Percentiles rank a stretch among this genome's conserved stretches.
Conservation (phyloP, 2,797 vertebrate species). For the Aselliscus stoliczkanus region DNA sequence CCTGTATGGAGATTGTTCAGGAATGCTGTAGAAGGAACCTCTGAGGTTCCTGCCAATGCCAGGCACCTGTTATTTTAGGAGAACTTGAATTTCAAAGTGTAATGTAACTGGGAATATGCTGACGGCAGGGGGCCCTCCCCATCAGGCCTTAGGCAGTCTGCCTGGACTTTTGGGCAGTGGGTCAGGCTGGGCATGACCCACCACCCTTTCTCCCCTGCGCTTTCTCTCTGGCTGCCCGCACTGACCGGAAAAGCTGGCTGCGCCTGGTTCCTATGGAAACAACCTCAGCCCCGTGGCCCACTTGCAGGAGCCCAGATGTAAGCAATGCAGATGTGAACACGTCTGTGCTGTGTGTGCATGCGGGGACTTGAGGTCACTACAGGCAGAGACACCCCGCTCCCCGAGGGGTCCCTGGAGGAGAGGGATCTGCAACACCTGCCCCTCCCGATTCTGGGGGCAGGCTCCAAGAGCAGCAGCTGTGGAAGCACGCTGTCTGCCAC, state of each 20-base stretch:
- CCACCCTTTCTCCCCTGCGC: rapidly evolving
- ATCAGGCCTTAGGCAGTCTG: background rate
- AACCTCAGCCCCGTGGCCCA: background rate
- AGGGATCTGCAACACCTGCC: rapidly evolving
- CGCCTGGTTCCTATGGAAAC: background rate
- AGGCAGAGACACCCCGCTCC: background rate
- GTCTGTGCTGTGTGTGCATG: rapidly evolving
- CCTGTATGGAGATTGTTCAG: background rate
- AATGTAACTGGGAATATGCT: background rate
- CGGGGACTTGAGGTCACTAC: rapidly evolving
- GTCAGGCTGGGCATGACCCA: no score
- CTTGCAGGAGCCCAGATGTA: background rate
- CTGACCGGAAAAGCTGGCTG: background rate
- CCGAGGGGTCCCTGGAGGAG: background rate
- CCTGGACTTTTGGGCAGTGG: background rate
- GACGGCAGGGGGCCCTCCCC: rapidly evolving
- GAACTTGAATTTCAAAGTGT: background rate
- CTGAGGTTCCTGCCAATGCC: background rate
- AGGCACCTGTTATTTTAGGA: background rate
- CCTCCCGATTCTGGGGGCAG: no score
- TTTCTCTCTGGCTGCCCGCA: background rate
- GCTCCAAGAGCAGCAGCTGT: no score
- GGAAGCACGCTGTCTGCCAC: rapidly evolving
- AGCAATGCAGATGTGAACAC: background rate
- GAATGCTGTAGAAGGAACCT: background rate